phyloP scores from a whole-genome alignment of 1,140 invertebrate genomes.

The Magallana angulata region DNA sequence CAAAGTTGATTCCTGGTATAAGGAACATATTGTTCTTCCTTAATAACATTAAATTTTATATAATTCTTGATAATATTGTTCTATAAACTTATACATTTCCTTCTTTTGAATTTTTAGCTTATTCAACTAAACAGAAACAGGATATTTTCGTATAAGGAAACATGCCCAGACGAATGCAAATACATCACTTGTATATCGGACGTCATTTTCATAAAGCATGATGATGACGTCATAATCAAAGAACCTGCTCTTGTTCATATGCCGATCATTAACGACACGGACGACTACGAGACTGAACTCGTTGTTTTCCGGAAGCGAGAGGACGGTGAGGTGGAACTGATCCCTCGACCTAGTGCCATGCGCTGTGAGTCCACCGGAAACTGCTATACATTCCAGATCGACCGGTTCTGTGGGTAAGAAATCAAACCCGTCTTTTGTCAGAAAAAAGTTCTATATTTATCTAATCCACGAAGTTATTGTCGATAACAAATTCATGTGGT shows the following conservation, averaged over 20 bases:
- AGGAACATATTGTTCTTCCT: too few species aligned
- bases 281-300: constrained; percentile 61
- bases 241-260: constrained; percentile 58
- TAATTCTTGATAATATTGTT: too few species aligned
- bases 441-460: too few species aligned
- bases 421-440: background rate
- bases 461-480: too few species aligned
- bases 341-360: constrained; percentile 53
- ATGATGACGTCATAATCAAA: constrained; percentile 56
- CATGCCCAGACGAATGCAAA: constrained; percentile 57
- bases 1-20: too few species aligned
- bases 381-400: constrained; percentile 64
- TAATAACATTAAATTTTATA: too few species aligned
- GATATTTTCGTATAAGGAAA: constrained; percentile 65
- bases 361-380: constrained; percentile 61
- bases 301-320: constrained; percentile 59
- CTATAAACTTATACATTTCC: background rate
- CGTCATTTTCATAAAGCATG: constrained; percentile 58
- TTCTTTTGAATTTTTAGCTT: constrained; percentile 47
- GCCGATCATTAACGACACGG: constrained; percentile 61
- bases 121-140: constrained; percentile 59
- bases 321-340: constrained; percentile 55
- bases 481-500: too few species aligned
- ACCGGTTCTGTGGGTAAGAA: constrained; percentile 58
- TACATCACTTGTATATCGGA: constrained; percentile 59